Evolutionary conservation across 2,113 vertebrate genomes (phyloP).

Genomic region (Toxotes jaculatrix): DNA sequence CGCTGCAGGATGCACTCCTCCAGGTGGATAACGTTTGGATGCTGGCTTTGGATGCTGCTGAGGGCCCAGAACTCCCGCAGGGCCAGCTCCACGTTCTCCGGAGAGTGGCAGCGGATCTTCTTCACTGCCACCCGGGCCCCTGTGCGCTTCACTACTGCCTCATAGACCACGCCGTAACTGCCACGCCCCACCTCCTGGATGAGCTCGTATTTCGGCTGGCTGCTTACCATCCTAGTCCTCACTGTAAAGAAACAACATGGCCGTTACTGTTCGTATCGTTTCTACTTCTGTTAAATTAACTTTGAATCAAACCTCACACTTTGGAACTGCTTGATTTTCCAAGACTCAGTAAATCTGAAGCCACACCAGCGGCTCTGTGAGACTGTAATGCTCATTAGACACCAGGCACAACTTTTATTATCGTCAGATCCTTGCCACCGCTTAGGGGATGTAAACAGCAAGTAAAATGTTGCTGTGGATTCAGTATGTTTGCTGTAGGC

Average conservation of each 20-base stretch:
- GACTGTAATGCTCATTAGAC: not conserved
- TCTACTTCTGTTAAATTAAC: not conserved
- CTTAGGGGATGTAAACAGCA: too few relatives aligned
- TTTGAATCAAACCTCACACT: not conserved
- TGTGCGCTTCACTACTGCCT: slow-evolving; percentile 93
- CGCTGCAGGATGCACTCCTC: slow-evolving; percentile 97
- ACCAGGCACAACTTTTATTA: too few relatives aligned
- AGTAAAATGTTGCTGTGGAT: too few relatives aligned
- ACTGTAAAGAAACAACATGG: slow-evolving; percentile 41
- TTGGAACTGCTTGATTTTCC: too few relatives aligned
- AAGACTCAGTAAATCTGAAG: not conserved
- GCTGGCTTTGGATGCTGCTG: slow-evolving; percentile 98
- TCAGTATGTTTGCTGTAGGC: too few relatives aligned
- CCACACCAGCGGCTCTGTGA: too few relatives aligned
- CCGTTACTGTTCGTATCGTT: not conserved
- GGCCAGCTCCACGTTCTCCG: slow-evolving; percentile 97
- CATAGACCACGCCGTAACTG: slow-evolving; percentile 98
- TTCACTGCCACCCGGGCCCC: slow-evolving; percentile 95
- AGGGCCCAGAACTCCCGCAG: slow-evolving; percentile 98
- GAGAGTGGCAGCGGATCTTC: slow-evolving; percentile 97
- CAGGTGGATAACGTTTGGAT: slow-evolving; percentile 98
- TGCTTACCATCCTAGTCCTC: slow-evolving; percentile 97
- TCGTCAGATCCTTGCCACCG: too few relatives aligned
- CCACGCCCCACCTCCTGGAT: slow-evolving; percentile 99
- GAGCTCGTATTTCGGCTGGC: slow-evolving; percentile 99